Conservation (phyloP, 2,888 invertebrate species). For the Cantharis flavilabris region DNA sequence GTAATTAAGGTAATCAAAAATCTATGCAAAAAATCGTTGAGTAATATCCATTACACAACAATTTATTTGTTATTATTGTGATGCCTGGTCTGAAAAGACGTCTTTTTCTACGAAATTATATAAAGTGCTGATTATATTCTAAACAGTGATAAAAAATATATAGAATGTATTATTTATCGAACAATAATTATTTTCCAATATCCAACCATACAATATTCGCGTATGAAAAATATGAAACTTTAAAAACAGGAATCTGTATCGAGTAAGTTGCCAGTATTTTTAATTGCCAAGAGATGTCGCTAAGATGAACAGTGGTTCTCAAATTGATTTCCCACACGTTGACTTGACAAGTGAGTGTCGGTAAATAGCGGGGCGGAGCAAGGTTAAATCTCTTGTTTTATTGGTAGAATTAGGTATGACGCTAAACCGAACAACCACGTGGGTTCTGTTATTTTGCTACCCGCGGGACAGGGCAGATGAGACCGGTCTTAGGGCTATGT, state of each 20-base stretch:
- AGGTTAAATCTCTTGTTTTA: constrained; percentile 15
- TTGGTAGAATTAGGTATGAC: constrained; percentile 43
- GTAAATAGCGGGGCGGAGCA: constrained; percentile 37
- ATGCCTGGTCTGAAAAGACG: too few relatives aligned
- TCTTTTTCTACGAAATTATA: too few relatives aligned
- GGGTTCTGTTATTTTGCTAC: constrained; percentile 45
- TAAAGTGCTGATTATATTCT: too few relatives aligned
- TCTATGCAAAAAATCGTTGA: too few relatives aligned
- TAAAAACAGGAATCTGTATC: constrained; percentile 5
- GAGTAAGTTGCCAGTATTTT: neutral
- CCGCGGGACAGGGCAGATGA: constrained; percentile 45
- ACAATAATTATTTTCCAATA: too few relatives aligned
- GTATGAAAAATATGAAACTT: neutral
- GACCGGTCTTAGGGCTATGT: constrained; percentile 39
- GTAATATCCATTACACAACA: too few relatives aligned
- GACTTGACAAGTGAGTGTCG: constrained; percentile 47
- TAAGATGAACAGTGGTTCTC: neutral
- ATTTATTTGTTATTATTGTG: too few relatives aligned
- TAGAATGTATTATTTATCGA: too few relatives aligned
- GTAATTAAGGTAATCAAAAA: too few relatives aligned
- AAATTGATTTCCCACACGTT: constrained; percentile 46
- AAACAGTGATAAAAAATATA: too few relatives aligned
- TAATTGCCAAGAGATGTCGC: neutral
- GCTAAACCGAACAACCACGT: constrained; percentile 51
- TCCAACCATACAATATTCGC: too few relatives aligned